Conservation (phyloP, 2,797 vertebrate genomes). For the Lindbergichthys nudifrons region DNA sequence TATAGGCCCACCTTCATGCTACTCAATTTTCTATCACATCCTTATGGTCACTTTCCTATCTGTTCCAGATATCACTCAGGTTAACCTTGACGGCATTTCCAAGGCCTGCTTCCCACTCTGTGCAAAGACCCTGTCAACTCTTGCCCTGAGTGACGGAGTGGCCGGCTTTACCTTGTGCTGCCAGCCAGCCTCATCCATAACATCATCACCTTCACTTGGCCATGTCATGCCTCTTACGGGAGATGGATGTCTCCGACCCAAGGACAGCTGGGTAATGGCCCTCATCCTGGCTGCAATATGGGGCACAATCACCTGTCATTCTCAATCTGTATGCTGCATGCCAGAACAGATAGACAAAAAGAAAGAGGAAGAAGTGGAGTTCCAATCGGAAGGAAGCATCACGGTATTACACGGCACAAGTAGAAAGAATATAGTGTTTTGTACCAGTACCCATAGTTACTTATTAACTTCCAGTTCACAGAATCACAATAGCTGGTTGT, state of each 20-base stretch:
- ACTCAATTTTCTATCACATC: slow-evolving; percentile 25
- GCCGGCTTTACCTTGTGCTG: slow-evolving; percentile 79
- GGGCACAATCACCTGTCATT: slow-evolving; percentile 64
- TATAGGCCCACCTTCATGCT: not conserved
- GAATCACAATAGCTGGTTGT: not conserved
- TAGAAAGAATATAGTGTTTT: not conserved
- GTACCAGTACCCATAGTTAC: not conserved
- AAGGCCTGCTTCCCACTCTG: slow-evolving; percentile 66
- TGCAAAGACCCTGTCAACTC: slow-evolving; percentile 63
- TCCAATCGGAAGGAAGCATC: slow-evolving; percentile 3
- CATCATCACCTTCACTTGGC: slow-evolving; percentile 82
- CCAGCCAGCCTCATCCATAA: slow-evolving; percentile 79
- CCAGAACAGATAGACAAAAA: slow-evolving; percentile 21
- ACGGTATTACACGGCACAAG: not conserved
- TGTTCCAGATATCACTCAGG: slow-evolving; percentile 61
- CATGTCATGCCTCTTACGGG: slow-evolving; percentile 71
- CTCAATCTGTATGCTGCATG: slow-evolving; percentile 52
- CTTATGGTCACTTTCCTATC: slow-evolving; percentile 54
- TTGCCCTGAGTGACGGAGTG: slow-evolving; percentile 69
- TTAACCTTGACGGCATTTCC: slow-evolving; percentile 69
- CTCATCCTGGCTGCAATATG: slow-evolving; percentile 65
- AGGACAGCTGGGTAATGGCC: slow-evolving; percentile 82
- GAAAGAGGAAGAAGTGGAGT: slow-evolving; percentile 3
- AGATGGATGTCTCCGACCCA: slow-evolving; percentile 78
- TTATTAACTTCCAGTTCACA: not conserved